phyloP scores from a whole-genome alignment of 2,797 vertebrate species.

The Crax fasciolata region DNA sequence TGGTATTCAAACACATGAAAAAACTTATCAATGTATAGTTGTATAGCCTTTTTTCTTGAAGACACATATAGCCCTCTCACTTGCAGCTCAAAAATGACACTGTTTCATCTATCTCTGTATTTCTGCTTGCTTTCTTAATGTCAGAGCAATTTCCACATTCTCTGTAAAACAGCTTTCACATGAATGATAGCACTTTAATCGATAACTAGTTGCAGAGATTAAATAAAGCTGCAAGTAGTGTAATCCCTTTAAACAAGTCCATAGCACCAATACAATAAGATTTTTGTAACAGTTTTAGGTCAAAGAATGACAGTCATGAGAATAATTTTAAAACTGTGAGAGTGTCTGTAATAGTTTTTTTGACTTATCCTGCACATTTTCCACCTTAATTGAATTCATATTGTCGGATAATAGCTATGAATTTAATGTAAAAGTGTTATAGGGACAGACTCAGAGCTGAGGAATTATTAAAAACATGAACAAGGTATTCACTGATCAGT shows the following conservation, averaged over 20 bases:
- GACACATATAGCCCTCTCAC: neutral
- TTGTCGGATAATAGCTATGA: constrained; percentile 24
- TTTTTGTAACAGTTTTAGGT: constrained; percentile 47
- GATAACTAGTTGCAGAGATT: constrained; percentile 12
- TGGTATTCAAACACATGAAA: neutral
- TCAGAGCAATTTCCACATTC: neutral
- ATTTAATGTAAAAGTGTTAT: constrained; percentile 32
- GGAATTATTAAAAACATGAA: constrained; percentile 5
- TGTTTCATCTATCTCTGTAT: neutral
- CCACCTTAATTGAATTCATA: constrained; percentile 59
- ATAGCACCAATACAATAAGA: constrained; percentile 4
- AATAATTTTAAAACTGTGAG: constrained; percentile 43
- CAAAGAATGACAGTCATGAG: constrained; percentile 37
- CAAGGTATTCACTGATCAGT: neutral
- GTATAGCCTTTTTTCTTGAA: neutral
- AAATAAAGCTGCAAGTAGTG: constrained; percentile 21
- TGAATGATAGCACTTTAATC: neutral
- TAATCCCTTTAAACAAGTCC: neutral
- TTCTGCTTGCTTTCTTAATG: neutral
- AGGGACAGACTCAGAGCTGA: neutral
- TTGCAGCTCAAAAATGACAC: neutral
- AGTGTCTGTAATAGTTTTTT: constrained; percentile 11
- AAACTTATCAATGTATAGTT: neutral
- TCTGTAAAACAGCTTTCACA: neutral
- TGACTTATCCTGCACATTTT: constrained; percentile 33